Percentiles rank a stretch among this genome's conserved stretches.
Conservation (phyloP, 2,797 vertebrate genomes). For the Ispidina picta region DNA sequence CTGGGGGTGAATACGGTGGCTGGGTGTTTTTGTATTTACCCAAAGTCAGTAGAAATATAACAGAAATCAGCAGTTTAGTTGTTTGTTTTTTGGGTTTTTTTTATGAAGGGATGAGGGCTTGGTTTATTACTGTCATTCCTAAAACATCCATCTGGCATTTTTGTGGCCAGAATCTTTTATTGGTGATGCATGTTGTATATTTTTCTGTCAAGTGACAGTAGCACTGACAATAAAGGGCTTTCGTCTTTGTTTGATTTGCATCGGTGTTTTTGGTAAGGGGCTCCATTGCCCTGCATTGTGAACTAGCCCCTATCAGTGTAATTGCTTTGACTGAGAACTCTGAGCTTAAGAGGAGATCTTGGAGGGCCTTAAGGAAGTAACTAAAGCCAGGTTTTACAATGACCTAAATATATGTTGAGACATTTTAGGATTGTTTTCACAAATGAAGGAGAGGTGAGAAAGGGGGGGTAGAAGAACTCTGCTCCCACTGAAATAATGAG, state of each 20-base stretch:
- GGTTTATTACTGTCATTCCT: background rate
- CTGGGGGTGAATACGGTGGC: background rate
- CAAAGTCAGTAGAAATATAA: background rate
- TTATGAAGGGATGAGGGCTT: background rate
- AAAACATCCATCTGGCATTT: background rate
- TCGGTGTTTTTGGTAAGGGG: background rate
- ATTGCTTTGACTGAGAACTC: background rate
- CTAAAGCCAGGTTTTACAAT: background rate
- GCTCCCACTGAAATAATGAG: background rate
- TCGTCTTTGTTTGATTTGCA: background rate
- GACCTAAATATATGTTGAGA: background rate
- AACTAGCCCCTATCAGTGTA: background rate
- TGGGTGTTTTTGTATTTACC: background rate
- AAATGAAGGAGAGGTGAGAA: background rate
- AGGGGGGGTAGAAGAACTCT: background rate
- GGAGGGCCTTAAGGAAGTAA: background rate
- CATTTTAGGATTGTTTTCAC: background rate
- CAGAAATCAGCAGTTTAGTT: background rate
- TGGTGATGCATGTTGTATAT: background rate
- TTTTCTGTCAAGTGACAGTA: background rate
- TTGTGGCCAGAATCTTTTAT: background rate
- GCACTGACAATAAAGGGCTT: background rate
- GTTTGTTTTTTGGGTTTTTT: no score
- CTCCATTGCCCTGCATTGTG: background rate
- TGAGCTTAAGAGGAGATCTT: background rate